Evolutionary conservation across 30 jellyfish, hydroid and myxozoan genomes (phyloP), one percentile per base, ranked within the genome.

Genomic region (Chrysaora quinquecirrha): DNA sequence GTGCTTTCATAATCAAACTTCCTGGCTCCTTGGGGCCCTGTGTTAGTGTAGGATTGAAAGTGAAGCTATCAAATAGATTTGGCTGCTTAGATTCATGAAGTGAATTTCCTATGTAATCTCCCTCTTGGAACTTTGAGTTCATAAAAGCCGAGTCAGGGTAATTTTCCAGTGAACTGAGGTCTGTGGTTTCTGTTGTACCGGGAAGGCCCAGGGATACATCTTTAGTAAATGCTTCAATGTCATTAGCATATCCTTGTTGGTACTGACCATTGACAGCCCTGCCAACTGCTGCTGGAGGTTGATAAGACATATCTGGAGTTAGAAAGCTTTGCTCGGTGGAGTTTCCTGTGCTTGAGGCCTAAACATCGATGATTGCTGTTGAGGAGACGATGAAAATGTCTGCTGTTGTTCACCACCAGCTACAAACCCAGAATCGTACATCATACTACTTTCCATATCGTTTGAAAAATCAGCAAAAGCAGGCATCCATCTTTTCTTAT

Each of bases 401-500:
- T 82, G 30, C 32, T 23, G 79, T 31, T 82, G 85, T 4, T 19
- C 68, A 20, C 73, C 92, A 35, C 85, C 73, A 64, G 83, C 83
- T 1, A 65, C 96, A 66, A 48, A 76, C 10, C 91, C 90, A 9
- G 87, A 9, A 64, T 88, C 96, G 50, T 25, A 88, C 83, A 78
- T 69, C 91, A 88, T 75, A 0, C 78, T 46, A 38, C 86, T 78
- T 7, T 88, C 96, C 96, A 88, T 88, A 16, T 88, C 96, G 34
- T 64, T 63, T n/a, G 75, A 83, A 82, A 88, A 34, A 6, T 78
- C 78, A 21, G 89, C 76, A 32, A 88, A 78, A 0, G 43, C 87
- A 11, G 96, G 96, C 96, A 87, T 87, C 96, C 96, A 88, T 20
- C 96, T 33, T 33, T 88, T 88, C 24, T 75, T 88, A 63, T 85